Conservation (phyloP, 1,140 invertebrate genomes). For the Latrodectus geometricus region DNA sequence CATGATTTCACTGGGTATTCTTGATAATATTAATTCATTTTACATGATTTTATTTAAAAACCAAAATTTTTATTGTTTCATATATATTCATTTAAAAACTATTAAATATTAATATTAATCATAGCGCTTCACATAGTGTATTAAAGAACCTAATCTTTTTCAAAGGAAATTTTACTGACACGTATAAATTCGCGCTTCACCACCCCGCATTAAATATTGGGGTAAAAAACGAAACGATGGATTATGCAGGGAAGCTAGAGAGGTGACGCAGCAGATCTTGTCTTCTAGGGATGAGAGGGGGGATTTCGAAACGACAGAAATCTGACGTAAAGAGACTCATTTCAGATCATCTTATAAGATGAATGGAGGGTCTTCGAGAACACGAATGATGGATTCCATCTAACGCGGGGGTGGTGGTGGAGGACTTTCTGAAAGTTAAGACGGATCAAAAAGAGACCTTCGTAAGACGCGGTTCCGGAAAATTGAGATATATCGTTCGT, state of each 20-base stretch:
- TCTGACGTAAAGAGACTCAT: not conserved
- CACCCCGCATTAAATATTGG: not conserved
- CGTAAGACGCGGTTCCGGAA: not conserved
- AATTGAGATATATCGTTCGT: constrained; percentile 1
- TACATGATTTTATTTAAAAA: too few relatives aligned
- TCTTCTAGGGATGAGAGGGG: not conserved
- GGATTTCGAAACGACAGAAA: not conserved
- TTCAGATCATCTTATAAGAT: not conserved
- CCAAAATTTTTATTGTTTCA: too few relatives aligned
- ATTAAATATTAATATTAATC: too few relatives aligned
- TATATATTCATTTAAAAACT: too few relatives aligned
- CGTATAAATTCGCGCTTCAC: not conserved
- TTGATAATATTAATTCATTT: too few relatives aligned
- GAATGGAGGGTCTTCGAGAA: not conserved
- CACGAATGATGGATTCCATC: not conserved
- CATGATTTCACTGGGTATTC: too few relatives aligned
- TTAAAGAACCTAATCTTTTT: not conserved
- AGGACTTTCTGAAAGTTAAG: not conserved
- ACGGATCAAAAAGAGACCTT: not conserved
- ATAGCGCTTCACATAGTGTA: not conserved
- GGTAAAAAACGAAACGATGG: not conserved
- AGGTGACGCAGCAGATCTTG: not conserved
- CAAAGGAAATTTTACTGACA: not conserved
- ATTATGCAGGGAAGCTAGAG: not conserved
- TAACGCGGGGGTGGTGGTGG: not conserved